Conservation (phyloP, 2,888 invertebrate genomes). For the Druceiella hillmani region DNA sequence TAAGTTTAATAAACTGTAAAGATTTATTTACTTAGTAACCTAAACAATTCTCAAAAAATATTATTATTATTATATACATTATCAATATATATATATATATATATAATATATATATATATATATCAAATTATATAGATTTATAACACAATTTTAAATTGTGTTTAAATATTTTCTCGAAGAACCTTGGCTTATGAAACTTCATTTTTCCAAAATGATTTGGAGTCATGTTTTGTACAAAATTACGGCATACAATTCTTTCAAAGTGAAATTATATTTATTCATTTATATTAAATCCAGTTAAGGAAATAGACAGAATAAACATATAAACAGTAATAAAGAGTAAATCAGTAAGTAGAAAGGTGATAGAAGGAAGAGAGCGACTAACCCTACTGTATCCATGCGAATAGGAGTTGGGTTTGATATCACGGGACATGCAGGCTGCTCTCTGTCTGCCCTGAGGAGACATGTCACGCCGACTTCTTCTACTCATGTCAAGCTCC, state of each 20-base stretch:
- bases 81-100: slow-evolving; percentile 8
- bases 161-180: background rate
- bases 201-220: too few species aligned
- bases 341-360: background rate
- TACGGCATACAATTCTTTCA: too few species aligned
- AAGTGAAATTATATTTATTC: background rate
- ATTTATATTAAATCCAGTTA: background rate
- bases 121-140: background rate
- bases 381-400: slow-evolving; percentile 30
- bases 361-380: background rate
- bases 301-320: background rate
- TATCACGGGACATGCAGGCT: slow-evolving; percentile 60
- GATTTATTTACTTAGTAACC: background rate
- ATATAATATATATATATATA: slow-evolving; percentile 1
- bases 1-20: background rate
- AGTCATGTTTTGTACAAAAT: too few species aligned
- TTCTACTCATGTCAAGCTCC: slow-evolving; percentile 60
- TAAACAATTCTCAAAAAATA: background rate
- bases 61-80: background rate
- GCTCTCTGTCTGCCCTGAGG: slow-evolving; percentile 68
- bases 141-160: background rate
- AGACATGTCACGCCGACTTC: slow-evolving; percentile 80
- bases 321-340: slow-evolving; percentile 3
- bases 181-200: slow-evolving; percentile 1
- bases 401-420: slow-evolving; percentile 31